These are phyloP conservation scores for Gnathonemus longibarbis DNA, from an alignment of 2,113 vertebrate species.

Conservation along the genomic window DNA sequence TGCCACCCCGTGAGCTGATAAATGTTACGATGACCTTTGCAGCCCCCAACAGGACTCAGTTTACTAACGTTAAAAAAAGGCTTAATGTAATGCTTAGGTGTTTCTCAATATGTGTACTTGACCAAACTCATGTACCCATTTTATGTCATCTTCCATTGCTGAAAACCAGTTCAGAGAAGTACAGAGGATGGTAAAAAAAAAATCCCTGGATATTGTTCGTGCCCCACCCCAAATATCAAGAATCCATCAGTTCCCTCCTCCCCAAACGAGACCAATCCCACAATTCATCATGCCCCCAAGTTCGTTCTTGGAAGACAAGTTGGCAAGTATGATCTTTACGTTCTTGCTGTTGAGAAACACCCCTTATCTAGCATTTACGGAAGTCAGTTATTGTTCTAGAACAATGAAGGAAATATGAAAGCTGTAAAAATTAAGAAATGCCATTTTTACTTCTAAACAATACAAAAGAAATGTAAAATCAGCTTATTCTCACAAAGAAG, in stretches of 20 bases:
- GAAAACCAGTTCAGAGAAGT: neutral
- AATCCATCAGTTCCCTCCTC: neutral
- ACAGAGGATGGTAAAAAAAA: neutral
- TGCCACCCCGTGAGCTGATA: neutral
- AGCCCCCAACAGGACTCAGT: neutral
- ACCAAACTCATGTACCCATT: neutral
- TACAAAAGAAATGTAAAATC: too few relatives aligned
- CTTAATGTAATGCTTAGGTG: neutral
- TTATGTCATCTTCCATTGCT: neutral
- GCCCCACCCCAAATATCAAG: neutral
- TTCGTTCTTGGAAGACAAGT: neutral
- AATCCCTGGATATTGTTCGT: neutral
- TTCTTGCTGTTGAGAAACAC: neutral
- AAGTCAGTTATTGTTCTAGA: neutral
- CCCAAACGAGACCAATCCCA: neutral
- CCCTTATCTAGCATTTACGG: neutral
- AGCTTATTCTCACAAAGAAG: neutral
- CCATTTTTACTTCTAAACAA: neutral
- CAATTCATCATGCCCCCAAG: neutral
- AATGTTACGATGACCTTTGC: constrained; percentile 4
- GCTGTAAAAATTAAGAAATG: neutral
- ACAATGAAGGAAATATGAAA: neutral
- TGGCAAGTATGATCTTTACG: neutral
- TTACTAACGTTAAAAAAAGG: neutral
- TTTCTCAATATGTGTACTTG: neutral